These are phyloP conservation scores for Norana najaformis DNA, from an alignment of 2,888 invertebrate species.

Conservation along the genomic window DNA sequence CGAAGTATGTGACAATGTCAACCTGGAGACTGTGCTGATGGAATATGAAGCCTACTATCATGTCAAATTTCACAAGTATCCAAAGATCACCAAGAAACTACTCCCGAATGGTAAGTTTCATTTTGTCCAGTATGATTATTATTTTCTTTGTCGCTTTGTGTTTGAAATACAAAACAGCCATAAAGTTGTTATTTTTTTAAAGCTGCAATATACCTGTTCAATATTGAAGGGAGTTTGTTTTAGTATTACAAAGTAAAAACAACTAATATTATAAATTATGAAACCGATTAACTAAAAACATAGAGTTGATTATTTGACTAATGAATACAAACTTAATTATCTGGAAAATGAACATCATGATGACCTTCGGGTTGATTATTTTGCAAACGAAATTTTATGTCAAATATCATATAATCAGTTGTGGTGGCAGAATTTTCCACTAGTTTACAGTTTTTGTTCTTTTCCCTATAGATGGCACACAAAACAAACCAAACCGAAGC, in stretches of 20 bases:
- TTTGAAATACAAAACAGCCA: background rate
- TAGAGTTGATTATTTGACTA: no score
- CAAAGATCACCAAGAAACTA: constrained; percentile 73
- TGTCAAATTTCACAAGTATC: constrained; percentile 82
- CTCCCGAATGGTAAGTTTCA: background rate
- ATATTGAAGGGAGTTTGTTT: background rate
- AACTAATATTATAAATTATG: background rate
- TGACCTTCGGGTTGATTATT: background rate
- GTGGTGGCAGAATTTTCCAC: background rate
- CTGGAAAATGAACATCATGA: no score
- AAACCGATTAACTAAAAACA: background rate
- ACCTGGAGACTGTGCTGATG: constrained; percentile 82
- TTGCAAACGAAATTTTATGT: background rate
- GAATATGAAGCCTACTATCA: constrained; percentile 86
- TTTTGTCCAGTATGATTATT: background rate
- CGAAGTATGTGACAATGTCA: constrained; percentile 84
- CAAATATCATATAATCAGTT: background rate
- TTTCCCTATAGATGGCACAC: background rate
- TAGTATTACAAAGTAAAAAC: background rate
- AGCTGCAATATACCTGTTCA: no score
- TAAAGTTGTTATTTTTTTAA: background rate
- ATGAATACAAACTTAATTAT: no score
- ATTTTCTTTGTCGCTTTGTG: background rate
- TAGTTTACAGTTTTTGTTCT: background rate
- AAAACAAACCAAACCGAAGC: background rate